Percentiles rank a stretch among this genome's conserved stretches.
Evolutionary conservation across 2,888 invertebrate genomes (phyloP).

Genomic region (Ischnus inquisitorius): DNA sequence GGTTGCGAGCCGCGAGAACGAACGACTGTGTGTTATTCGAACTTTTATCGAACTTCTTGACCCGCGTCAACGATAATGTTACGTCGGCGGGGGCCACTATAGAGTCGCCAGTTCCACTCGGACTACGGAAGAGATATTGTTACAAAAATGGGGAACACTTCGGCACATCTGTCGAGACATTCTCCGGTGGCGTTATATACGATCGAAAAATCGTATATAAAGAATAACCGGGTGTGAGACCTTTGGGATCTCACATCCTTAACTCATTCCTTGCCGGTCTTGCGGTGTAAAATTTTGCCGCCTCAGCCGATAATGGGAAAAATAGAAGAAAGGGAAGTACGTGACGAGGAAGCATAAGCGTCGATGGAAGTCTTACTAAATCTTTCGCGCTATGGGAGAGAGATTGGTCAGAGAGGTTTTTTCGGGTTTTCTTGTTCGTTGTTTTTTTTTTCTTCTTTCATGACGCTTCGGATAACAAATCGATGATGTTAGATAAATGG

Average conservation of each 20-base stretch:
- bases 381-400: constrained; percentile 18
- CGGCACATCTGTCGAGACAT: neutral
- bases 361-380: neutral
- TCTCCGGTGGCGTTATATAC: neutral
- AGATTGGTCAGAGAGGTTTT: constrained; percentile 16
- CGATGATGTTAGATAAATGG: neutral
- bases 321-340: neutral
- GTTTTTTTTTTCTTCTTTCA: neutral
- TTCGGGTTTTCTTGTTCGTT: neutral
- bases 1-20: too few species aligned
- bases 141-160: constrained; percentile 21
- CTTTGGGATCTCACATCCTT: neutral
- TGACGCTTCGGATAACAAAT: constrained; percentile 24
- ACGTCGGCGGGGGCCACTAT: constrained; percentile 15
- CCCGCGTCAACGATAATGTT: neutral
- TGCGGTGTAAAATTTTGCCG: constrained; percentile 10
- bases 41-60: neutral
- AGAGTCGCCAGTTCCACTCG: neutral
- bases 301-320: constrained; percentile 4
- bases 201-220: too few species aligned
- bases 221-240: constrained; percentile 1
- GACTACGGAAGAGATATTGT: constrained; percentile 5
- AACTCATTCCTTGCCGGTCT: neutral
- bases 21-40: neutral
- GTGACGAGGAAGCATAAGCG: constrained; percentile 3